Evolutionary conservation across 2,888 invertebrate genomes (phyloP), one percentile per base, ranked within the genome.

Genomic region (Odontothrips loti): DNA sequence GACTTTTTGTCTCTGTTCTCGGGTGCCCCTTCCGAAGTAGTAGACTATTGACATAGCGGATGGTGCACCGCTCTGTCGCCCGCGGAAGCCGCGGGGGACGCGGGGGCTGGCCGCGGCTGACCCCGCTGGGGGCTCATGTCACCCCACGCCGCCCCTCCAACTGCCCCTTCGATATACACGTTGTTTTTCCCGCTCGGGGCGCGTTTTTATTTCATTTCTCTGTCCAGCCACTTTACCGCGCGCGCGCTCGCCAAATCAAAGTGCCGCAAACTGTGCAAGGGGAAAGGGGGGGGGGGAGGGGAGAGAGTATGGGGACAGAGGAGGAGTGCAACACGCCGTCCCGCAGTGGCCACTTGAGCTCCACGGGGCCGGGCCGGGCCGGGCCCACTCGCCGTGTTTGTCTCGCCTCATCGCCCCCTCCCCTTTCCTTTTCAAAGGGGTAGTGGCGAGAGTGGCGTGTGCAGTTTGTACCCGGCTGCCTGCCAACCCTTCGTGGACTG

Each of bases 151-250:
- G 17, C 58, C 58, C 58, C 58, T 58, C n/a, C 0, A 11, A 20
- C 34, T 43, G 34, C 34, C 34, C 3, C 34, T 43, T 43, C 34
- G 34, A 43, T 43, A 4, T 6, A 6, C 34, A 6, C 34, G 34
- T 43, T 43, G 34, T 43, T 43, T 43, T 43, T 58, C 15, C 17
- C 58, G 58, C 58, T n/a, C 58, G 17, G 58, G n/a, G 58, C 58
- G 58, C 10, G 58, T 58, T 58, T 58, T 58, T 58, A 58, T 58
- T 58, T 58, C 58, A 58, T 58, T 58, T 58, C 58, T 58, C 58
- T n/a, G 6, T 17, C 58, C 58, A 15, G 58, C 58, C 58, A 58
- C 58, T 58, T 58, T 6, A 17, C 34, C 34, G 34, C 34, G 34
- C 34, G 34, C 34, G 34, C 34, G 34, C 34, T 11, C 58, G 58